Evolutionary conservation across 1,140 invertebrate genomes (phyloP).

Genomic region (Diprion similis): DNA sequence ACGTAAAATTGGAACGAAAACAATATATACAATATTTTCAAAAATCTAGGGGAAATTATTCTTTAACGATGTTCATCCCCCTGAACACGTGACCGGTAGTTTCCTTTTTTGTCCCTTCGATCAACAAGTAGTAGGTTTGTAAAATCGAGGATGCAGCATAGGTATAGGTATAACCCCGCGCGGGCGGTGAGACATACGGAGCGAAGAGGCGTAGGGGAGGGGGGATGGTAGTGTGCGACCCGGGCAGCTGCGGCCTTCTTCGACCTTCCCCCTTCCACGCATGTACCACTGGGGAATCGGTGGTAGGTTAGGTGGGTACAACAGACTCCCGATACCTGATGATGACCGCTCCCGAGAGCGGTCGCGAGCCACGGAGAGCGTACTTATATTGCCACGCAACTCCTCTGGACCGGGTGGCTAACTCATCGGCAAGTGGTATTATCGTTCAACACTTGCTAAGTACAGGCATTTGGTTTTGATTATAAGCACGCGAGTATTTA

Average conservation of each 20-base stretch:
- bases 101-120: neutral
- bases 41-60: too few species aligned
- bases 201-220: neutral
- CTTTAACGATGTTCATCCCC: too few species aligned
- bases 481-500: too few species aligned
- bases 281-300: neutral
- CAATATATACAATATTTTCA: too few species aligned
- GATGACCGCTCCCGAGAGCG: too few species aligned
- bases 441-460: neutral
- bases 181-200: neutral
- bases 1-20: neutral
- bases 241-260: constrained; percentile 44
- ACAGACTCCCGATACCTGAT: too few species aligned
- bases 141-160: neutral
- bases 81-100: too few species aligned
- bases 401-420: neutral
- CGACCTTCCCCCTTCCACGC: constrained; percentile 41
- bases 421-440: neutral
- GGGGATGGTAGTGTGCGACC: neutral
- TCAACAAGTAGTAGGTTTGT: neutral
- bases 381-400: neutral
- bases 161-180: neutral
- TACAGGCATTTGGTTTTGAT: neutral
- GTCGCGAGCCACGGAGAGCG: too few species aligned
- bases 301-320: too few species aligned